Conservation (phyloP, 2,797 vertebrate genomes). For the Hozukius guyotensis region DNA sequence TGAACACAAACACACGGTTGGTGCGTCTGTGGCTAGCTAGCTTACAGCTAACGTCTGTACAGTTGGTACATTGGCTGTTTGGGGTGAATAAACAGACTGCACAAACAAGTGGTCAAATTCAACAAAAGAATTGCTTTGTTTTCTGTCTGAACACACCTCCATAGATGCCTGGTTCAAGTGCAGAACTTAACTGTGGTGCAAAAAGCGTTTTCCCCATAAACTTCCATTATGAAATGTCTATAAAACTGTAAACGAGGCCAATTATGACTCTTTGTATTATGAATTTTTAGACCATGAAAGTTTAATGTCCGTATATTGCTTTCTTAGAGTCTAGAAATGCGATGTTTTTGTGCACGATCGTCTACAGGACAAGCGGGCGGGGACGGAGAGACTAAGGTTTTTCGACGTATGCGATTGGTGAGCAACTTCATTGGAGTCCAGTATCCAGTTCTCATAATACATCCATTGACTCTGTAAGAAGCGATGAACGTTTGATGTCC, state of each 20-base stretch:
- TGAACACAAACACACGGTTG: neutral
- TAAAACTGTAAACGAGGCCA: neutral
- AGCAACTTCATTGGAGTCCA: slow-evolving; percentile 42
- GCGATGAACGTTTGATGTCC: slow-evolving; percentile 20
- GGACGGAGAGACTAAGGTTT: neutral
- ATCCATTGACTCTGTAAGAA: slow-evolving; percentile 66
- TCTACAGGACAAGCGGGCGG: neutral
- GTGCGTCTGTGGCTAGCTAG: neutral
- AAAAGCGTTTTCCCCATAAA: neutral
- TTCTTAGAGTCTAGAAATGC: neutral
- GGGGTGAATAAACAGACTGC: no score
- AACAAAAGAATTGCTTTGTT: neutral
- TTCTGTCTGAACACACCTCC: neutral
- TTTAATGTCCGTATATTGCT: neutral
- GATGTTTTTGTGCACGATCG: neutral
- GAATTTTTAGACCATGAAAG: neutral
- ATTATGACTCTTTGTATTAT: neutral
- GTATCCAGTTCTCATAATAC: slow-evolving; percentile 77
- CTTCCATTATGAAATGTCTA: neutral
- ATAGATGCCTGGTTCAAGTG: neutral
- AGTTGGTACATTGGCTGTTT: neutral
- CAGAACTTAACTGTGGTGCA: neutral
- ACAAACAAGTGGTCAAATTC: no score
- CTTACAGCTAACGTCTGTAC: neutral
- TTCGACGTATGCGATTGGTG: neutral